Evolutionary conservation across 2,113 vertebrate genomes (phyloP), one percentile per base, ranked within the genome.

Genomic region (Zosterops pallidus): DNA sequence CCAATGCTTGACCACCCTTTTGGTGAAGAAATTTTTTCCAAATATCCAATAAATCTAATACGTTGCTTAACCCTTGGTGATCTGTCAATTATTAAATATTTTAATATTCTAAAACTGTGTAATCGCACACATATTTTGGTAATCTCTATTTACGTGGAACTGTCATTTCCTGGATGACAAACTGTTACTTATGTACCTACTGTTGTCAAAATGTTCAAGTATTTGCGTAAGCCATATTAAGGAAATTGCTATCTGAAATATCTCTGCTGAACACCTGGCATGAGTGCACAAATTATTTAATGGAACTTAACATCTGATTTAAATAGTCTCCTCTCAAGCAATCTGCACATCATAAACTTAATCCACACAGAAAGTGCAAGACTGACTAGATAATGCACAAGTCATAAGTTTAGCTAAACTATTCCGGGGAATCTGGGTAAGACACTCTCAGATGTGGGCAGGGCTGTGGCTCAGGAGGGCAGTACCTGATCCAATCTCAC

Each of bases 171-270:
- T 67, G 70, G 91, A 53, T 69, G 62, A 75, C 67, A n/a, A 79
- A 44, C 28, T 56, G 21, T 53, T 89, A 35, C 11, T 70, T 69
- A 29, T 4, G 1, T 18, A 46, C 14, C 21, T 50, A 37, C 78
- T 82, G 57, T 91, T 89, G 67, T 88, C 90, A 60, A 95, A 56
- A 65, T 56, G 55, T 57, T 41, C 4, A 55, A 72, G 70, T 80
- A 84, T 96, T 90, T 96, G 67, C 2, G 0, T 89, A 74, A 72
- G 62, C 83, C 88, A 56, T 74, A 68, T 94, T 86, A 52, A 90
- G 91, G 86, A 85, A 92, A 86, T 90, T 93, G 39, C 67, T 59
- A 11, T 80, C 82, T 90, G 55, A 90, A 86, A 83, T 93, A 95
- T 63, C 68, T 88, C 17, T 55, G 52, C 55, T 31, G 68, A 91